Evolutionary conservation across 2,113 vertebrate species (phyloP).

Genomic region (Gobio gobio): DNA sequence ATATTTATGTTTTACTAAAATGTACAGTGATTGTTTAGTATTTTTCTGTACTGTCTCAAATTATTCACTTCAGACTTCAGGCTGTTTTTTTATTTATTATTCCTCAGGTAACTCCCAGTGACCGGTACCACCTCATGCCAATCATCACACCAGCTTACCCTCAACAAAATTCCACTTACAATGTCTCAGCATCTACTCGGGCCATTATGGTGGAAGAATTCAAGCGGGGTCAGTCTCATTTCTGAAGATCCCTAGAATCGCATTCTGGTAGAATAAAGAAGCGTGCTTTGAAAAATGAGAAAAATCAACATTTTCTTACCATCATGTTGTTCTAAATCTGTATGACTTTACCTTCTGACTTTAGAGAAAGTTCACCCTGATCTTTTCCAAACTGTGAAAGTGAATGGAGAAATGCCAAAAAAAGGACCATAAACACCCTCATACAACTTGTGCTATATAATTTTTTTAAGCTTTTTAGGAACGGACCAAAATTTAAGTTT

Average conservation of each 20-base stretch:
- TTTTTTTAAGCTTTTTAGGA: background rate
- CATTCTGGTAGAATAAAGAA: background rate
- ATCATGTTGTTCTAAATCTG: background rate
- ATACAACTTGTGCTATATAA: background rate
- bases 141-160: constrained; percentile 95
- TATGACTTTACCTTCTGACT: background rate
- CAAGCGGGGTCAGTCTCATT: constrained; percentile 83
- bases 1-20: background rate
- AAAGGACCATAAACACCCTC: background rate
- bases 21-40: background rate
- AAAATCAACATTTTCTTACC: background rate
- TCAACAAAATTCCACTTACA: constrained; percentile 93
- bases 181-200: constrained; percentile 89
- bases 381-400: background rate
- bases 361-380: background rate
- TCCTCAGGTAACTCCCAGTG: constrained; percentile 83
- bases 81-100: constrained; percentile 51
- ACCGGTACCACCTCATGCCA: constrained; percentile 93
- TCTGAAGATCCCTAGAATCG: background rate
- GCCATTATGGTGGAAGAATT: constrained; percentile 92
- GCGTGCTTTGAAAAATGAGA: background rate
- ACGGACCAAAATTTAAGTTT: background rate
- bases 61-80: background rate
- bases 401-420: background rate
- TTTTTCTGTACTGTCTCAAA: background rate